Base-by-base conservation (phyloP, 1,140 invertebrate species). In the Wiebesia pumilae region DNA sequence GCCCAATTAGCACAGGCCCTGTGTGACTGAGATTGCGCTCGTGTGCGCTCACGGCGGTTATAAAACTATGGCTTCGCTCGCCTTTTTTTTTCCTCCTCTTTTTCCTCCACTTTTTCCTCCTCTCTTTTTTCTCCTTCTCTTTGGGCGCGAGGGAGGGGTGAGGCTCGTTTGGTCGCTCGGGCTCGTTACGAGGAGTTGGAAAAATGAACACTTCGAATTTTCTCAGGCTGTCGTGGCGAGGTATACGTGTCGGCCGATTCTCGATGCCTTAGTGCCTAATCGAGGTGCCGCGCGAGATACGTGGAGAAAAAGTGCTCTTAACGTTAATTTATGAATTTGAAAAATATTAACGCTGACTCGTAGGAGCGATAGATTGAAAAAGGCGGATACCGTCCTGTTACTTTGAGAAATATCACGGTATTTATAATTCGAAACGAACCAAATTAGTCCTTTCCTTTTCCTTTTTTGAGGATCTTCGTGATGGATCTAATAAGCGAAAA, bases 1-100 rank as follows among this genome's bases (percentile, higher is more conserved):
- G 43, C 47, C 75, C 58, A 79, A 67, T 84, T 79, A 84, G 51
- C 75, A 54, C 58, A 35, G 47, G 75, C n/a, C 33, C 47, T 69
- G 67, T 75, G 24, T 62, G 58, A 54, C 51, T 21, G 51, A 47
- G 43, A 54, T 54, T 62, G 10, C 27, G 58, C 24, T 21, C 27
- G 27, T 27, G 24, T 14, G 21, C 4, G 58, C 24, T 3, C 24
- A 10, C 24, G 51, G 51, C 51, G 14, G 51, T 54, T 21, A 62
- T 62, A 62, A 62, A 54, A 54, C 51, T 54, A 54, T 16, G 51
- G 51, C 14, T 35, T 30, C 30, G 67, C 12, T 14, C 30, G 24
- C 67, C 14, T 33, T 69, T 33, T 16, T 69, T n/a, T 12, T 27
- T n/a, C 4, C n/a, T n/a, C n/a, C n/a, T n/a, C n/a, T n/a, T n/a